Evolutionary conservation across 1,140 invertebrate genomes (phyloP), one percentile per base, ranked within the genome.

Genomic region (Dreissena polymorpha): DNA sequence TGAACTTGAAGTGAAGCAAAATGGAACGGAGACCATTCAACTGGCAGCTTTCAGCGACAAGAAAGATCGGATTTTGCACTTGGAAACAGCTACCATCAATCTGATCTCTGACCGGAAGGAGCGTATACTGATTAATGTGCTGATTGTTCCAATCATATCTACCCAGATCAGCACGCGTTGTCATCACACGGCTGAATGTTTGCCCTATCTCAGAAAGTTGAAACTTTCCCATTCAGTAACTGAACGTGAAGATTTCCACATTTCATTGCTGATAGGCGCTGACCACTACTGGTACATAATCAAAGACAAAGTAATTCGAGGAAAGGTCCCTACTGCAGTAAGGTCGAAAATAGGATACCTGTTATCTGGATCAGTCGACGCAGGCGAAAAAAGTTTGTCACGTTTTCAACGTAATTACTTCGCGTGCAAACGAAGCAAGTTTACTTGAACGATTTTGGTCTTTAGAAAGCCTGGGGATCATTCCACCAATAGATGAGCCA

Each of bases 261-360:
- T 85, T 39, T 67, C 77, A 25, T 21, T 85, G 18, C 51, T 81
- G 50, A 77, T 84, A 39, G 74, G 67, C n/a, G n/a, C n/a, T n/a
- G n/a, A n/a, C n/a, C n/a, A n/a, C n/a, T n/a, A n/a, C n/a, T n/a
- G n/a, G n/a, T n/a, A n/a, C n/a, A n/a, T n/a, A n/a, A n/a, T n/a
- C 8, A 23, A 72, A 64, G 68, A 78, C 53, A 29, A 63, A 29
- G 49, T 84, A 53, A 60, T 84, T 18, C 25, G 69, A 57, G 83
- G 83, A 63, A 55, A 72, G 10, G 57, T 74, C 2, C 75, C 76
- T 0, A 79, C 70, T 50, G 83, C 75, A 10, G 63, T 84, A 1
- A 69, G 71, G 10, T 85, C 84, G 7, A 77, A 76, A 76, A 27
- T 83, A 49, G 73, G 80, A 39, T 77, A 82, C 68, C 63, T 83